Percentiles rank a stretch among this genome's conserved stretches.
These are phyloP conservation scores for Cantharis lateralis DNA, from an alignment of 2,888 invertebrate species.

Conservation along the genomic window DNA sequence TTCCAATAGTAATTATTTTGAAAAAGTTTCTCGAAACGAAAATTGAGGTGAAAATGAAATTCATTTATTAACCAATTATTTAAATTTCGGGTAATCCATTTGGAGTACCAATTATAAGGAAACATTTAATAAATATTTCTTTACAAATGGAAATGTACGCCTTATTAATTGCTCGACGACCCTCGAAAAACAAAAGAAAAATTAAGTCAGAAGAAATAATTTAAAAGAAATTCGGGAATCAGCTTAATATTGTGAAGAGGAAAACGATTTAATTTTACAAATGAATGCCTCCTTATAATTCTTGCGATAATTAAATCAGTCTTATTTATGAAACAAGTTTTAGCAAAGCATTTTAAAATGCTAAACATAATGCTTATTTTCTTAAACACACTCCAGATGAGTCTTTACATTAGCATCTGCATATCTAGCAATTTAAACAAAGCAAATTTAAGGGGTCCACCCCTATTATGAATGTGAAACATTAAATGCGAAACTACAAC, in stretches of 20 bases:
- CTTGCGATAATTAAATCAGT: conserved; percentile 39
- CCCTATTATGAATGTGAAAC: conserved; percentile 20
- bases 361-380: conserved; percentile 35
- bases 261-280: conserved; percentile 36
- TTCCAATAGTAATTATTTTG: too few species aligned
- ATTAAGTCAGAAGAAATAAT: not conserved
- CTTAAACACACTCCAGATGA: conserved; percentile 32
- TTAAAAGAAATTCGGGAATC: not conserved
- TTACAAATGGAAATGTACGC: not conserved
- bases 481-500: conserved; percentile 28
- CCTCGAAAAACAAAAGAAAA: conserved; percentile 16
- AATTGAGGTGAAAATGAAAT: not conserved
- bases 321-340: conserved; percentile 36
- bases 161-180: conserved; percentile 18
- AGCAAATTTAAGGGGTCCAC: conserved; percentile 17
- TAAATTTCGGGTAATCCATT: not conserved
- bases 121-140: not conserved
- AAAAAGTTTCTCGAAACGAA: too few species aligned
- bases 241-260: conserved; percentile 13
- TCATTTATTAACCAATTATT: not conserved
- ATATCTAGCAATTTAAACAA: conserved; percentile 29
- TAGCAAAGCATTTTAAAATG: conserved; percentile 25
- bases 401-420: conserved; percentile 32
- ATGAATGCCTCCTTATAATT: conserved; percentile 33
- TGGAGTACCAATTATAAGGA: not conserved